Percentiles rank a stretch among this genome's conserved stretches.
These are phyloP conservation scores for Drosophila flavopinicola DNA, from an alignment of 2,888 invertebrate species.

Conservation along the genomic window DNA sequence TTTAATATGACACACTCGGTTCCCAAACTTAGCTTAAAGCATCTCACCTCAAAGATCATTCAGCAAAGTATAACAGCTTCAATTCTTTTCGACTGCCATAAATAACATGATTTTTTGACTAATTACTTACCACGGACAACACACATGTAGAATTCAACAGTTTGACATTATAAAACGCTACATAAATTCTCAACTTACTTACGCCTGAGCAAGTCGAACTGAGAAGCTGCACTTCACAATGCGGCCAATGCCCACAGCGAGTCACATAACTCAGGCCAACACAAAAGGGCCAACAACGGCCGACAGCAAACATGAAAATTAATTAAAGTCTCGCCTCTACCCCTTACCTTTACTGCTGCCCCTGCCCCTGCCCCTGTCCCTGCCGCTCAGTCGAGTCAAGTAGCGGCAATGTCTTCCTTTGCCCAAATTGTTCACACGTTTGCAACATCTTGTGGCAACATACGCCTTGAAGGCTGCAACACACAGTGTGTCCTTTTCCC, in stretches of 20 bases:
- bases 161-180: constrained; percentile 32
- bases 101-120: constrained; percentile 64
- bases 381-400: constrained; percentile 52
- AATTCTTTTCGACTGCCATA: constrained; percentile 14
- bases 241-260: constrained; percentile 66
- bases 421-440: constrained; percentile 73
- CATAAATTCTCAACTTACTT: constrained; percentile 71
- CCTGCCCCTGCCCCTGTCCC: background rate
- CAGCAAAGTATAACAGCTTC: background rate
- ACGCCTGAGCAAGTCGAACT: constrained; percentile 50
- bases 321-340: constrained; percentile 68
- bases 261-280: constrained; percentile 70
- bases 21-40: no score
- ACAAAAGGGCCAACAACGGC: constrained; percentile 48
- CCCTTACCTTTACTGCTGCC: background rate
- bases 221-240: constrained; percentile 32
- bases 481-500: constrained; percentile 6
- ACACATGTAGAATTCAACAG: constrained; percentile 19
- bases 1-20: no score
- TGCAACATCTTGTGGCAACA: constrained; percentile 64
- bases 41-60: no score
- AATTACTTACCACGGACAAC: constrained; percentile 49
- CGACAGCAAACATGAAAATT: constrained; percentile 66
- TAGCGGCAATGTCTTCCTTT: constrained; percentile 65
- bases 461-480: constrained; percentile 68